These are phyloP conservation scores for Manduca sexta DNA, from an alignment of 1,140 invertebrate genomes.

Conservation along the genomic window DNA sequence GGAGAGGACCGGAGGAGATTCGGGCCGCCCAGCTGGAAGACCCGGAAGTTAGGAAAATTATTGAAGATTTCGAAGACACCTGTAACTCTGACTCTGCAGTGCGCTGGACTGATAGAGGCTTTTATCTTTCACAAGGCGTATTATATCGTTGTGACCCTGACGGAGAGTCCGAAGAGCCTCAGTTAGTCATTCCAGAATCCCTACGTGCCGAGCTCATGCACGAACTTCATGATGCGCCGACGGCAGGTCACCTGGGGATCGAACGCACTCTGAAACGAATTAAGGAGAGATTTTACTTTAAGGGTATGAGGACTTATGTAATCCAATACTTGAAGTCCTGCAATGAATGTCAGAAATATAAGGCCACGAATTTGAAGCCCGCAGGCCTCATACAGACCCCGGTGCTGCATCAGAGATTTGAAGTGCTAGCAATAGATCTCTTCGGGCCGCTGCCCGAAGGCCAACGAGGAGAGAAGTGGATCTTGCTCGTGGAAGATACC, in stretches of 20 bases:
- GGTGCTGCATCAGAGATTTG: too few species aligned
- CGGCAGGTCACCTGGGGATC: conserved; percentile 34
- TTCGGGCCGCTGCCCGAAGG: too few species aligned
- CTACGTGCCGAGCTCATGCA: conserved; percentile 4
- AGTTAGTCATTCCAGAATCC: conserved; percentile 13
- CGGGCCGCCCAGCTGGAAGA: conserved; percentile 11
- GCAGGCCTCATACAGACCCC: too few species aligned
- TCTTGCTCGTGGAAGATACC: too few species aligned
- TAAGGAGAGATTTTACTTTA: neutral
- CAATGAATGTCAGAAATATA: too few species aligned
- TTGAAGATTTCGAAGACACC: conserved; percentile 5
- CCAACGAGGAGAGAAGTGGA: too few species aligned
- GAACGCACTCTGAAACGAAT: conserved; percentile 20
- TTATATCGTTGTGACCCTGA: conserved; percentile 12
- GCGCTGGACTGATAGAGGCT: conserved; percentile 14
- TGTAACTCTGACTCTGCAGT: neutral
- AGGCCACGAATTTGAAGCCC: too few species aligned
- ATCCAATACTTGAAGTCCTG: too few species aligned
- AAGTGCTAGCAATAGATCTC: too few species aligned
- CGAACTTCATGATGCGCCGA: conserved; percentile 14
- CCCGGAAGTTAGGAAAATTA: conserved; percentile 10
- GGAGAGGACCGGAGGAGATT: conserved; percentile 2
- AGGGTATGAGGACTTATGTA: neutral
- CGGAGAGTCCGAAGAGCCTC: conserved; percentile 18
- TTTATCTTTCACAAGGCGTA: conserved; percentile 9